Conservation (phyloP, 2,113 vertebrate genomes). For the Tragulus kanchil region DNA sequence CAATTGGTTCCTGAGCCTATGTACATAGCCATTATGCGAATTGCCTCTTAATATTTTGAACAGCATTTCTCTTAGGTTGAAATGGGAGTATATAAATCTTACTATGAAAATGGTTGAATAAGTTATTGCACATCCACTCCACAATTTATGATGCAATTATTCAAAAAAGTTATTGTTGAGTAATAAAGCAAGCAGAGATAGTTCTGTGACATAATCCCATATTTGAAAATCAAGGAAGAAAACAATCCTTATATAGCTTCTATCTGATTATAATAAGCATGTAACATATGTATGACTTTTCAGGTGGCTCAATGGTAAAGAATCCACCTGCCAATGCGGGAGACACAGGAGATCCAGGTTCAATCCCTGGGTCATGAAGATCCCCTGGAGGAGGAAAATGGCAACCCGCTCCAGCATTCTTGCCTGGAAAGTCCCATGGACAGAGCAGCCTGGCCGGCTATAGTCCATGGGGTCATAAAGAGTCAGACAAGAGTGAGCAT, state of each 20-base stretch:
- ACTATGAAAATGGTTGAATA: constrained; percentile 13
- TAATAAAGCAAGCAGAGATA: constrained; percentile 38
- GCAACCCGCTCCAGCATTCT: no score
- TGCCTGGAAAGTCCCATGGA: no score
- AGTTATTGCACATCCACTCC: background rate
- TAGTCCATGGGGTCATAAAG: no score
- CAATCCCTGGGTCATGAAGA: no score
- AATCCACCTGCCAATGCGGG: no score
- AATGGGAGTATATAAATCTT: background rate
- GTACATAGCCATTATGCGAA: background rate
- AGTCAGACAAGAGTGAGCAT: no score
- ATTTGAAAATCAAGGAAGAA: constrained; percentile 49
- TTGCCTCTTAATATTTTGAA: constrained; percentile 34
- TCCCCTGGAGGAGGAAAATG: no score
- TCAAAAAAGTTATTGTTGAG: constrained; percentile 28
- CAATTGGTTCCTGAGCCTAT: background rate
- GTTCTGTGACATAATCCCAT: background rate
- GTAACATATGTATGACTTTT: background rate
- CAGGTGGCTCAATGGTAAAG: no score
- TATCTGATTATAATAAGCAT: constrained; percentile 14
- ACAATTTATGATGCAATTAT: background rate
- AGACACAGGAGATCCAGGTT: no score
- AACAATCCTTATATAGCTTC: constrained; percentile 11
- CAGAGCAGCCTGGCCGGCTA: no score
- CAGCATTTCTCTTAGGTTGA: background rate